phyloP scores from a whole-genome alignment of 1,140 invertebrate genomes.

The Hirudo medicinalis region DNA sequence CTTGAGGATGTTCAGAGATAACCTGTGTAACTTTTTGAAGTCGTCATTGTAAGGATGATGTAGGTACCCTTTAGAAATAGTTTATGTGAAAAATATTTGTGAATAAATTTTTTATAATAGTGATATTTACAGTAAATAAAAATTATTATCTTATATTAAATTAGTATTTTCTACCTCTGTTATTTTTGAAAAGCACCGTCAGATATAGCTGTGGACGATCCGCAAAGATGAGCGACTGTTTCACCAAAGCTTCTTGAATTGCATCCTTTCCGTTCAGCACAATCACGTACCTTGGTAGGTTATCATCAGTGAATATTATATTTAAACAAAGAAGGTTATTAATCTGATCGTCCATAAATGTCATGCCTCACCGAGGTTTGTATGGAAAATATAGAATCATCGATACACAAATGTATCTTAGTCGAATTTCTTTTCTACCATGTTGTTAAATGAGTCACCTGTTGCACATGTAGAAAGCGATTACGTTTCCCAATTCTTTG shows the following conservation, averaged over 20 bases:
- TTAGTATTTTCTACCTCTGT: too few species aligned
- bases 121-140: neutral
- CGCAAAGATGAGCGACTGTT: neutral
- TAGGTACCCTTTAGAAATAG: neutral
- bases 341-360: too few species aligned
- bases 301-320: neutral
- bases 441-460: neutral
- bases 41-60: neutral
- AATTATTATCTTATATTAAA: too few species aligned
- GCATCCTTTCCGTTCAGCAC: constrained; percentile 10
- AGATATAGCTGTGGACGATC: constrained; percentile 1
- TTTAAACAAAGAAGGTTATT: too few species aligned
- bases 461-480: neutral
- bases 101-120: too few species aligned
- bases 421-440: neutral
- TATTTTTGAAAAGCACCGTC: neutral
- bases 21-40: neutral
- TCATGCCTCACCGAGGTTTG: too few species aligned
- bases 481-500: neutral
- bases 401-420: too few species aligned
- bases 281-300: neutral
- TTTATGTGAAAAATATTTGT: neutral
- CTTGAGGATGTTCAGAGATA: neutral
- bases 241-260: constrained; percentile 10
- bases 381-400: too few species aligned